A percentile compares a stretch with the other conserved stretches of the same genome.
These are phyloP conservation scores for Dryobota labecula DNA, from an alignment of 2,888 invertebrate genomes.

Conservation along the genomic window DNA sequence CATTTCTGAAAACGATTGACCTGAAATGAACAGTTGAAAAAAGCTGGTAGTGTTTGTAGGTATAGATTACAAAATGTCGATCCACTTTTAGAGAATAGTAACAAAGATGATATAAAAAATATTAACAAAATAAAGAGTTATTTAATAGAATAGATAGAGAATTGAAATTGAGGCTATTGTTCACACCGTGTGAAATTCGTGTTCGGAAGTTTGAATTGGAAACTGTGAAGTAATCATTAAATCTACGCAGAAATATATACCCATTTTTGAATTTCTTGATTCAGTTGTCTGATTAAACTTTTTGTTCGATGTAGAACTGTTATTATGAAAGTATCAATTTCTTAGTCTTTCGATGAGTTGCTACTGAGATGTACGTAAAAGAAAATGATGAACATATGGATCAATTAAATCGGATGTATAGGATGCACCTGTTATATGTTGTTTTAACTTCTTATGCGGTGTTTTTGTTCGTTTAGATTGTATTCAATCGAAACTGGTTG, in stretches of 20 bases:
- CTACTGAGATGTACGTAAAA: conserved; percentile 7
- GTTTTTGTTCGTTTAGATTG: conserved; percentile 30
- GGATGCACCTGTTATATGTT: conserved; percentile 41
- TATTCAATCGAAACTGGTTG: conserved; percentile 37
- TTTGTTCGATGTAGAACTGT: conserved; percentile 8
- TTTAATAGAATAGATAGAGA: conserved; percentile 69
- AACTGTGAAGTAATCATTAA: conserved; percentile 65
- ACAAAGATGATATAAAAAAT: conserved; percentile 54
- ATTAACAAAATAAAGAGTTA: conserved; percentile 64
- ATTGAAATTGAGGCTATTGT: conserved; percentile 75
- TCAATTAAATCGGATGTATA: conserved; percentile 26
- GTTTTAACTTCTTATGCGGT: conserved; percentile 23
- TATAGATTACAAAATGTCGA: conserved; percentile 42
- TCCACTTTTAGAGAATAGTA: conserved; percentile 39
- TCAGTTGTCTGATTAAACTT: conserved; percentile 17
- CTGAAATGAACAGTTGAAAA: conserved; percentile 17
- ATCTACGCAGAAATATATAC: conserved; percentile 52
- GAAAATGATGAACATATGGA: conserved; percentile 34
- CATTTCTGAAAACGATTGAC: conserved; percentile 46
- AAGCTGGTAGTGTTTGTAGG: conserved; percentile 19
- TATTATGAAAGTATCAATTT: conserved; percentile 27
- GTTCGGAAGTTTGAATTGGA: conserved; percentile 69
- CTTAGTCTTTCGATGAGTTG: not conserved
- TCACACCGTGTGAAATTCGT: conserved; percentile 76
- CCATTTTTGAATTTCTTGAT: conserved; percentile 38